Conservation (phyloP, 1,140 invertebrate genomes). For the Papilio polytes region DNA sequence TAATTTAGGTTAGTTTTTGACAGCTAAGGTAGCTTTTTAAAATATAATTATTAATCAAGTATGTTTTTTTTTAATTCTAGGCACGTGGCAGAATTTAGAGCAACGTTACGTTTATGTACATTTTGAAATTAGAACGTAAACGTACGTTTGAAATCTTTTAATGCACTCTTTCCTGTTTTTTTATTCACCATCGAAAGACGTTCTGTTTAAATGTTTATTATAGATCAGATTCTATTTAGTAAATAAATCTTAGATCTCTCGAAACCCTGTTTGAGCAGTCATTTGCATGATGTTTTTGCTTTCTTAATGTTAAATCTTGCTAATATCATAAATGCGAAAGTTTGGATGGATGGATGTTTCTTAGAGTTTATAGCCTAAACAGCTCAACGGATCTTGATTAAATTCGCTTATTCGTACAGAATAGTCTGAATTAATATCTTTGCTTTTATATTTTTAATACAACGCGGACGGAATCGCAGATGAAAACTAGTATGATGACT, state of each 20-base stretch:
- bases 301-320: not conserved
- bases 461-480: no score
- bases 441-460: no score
- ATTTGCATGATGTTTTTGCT: not conserved
- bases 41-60: no score
- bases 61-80: not conserved
- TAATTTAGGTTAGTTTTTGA: no score
- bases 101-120: not conserved
- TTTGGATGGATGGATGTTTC: no score
- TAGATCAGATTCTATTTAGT: not conserved
- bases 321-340: no score
- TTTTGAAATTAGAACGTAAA: constrained; percentile 6
- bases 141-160: not conserved
- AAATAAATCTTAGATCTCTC: not conserved
- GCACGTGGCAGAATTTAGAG: not conserved
- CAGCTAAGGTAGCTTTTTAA: no score
- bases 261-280: not conserved
- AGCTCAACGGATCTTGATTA: no score
- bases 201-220: constrained; percentile 5
- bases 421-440: no score
- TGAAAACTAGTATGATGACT: no score
- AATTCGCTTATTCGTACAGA: no score
- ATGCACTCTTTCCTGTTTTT: constrained; percentile 20
- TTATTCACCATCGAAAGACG: not conserved
- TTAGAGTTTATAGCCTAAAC: no score